Percentiles rank a stretch among this genome's conserved stretches.
phyloP scores from a whole-genome alignment of 1,140 invertebrate genomes.

The Musca domestica region DNA sequence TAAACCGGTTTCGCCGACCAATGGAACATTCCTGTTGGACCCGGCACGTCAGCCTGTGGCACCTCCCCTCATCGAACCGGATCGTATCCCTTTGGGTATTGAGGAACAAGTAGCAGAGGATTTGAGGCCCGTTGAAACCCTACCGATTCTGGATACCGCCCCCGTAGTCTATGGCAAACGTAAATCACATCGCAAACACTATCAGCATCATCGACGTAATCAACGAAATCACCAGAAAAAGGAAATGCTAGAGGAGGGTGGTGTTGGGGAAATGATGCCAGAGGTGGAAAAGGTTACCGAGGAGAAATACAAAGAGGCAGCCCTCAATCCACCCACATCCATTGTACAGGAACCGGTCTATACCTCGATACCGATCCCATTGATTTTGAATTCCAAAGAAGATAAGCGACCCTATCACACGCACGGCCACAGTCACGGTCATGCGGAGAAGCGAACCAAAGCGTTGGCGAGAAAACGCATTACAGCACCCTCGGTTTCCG shows the following conservation, averaged over 20 bases:
- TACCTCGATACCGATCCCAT: conserved; percentile 49
- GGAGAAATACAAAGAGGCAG: conserved; percentile 10
- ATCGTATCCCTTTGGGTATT: conserved; percentile 1
- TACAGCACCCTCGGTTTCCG: conserved; percentile 36
- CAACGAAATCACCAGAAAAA: conserved; percentile 20
- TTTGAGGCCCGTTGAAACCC: conserved; percentile 13
- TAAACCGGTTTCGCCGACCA: conserved; percentile 29
- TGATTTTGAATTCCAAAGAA: conserved; percentile 46
- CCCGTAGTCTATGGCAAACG: conserved; percentile 32
- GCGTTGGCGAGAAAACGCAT: conserved; percentile 36
- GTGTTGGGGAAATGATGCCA: neutral
- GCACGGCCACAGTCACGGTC: conserved; percentile 23
- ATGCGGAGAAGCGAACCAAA: conserved; percentile 26
- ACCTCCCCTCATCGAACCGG: neutral
- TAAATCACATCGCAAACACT: conserved; percentile 44
- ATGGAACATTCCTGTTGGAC: conserved; percentile 26
- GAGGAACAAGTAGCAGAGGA: neutral
- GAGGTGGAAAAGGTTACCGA: neutral
- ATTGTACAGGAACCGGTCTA: conserved; percentile 44
- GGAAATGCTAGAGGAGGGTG: neutral
- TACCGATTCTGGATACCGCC: conserved; percentile 28
- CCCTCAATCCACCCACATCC: conserved; percentile 29
- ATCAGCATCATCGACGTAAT: conserved; percentile 42
- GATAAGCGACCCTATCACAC: conserved; percentile 37
- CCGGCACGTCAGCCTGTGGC: conserved; percentile 21